Conservation (phyloP, 2,888 invertebrate genomes). For the Ennomos fuscantarius region DNA sequence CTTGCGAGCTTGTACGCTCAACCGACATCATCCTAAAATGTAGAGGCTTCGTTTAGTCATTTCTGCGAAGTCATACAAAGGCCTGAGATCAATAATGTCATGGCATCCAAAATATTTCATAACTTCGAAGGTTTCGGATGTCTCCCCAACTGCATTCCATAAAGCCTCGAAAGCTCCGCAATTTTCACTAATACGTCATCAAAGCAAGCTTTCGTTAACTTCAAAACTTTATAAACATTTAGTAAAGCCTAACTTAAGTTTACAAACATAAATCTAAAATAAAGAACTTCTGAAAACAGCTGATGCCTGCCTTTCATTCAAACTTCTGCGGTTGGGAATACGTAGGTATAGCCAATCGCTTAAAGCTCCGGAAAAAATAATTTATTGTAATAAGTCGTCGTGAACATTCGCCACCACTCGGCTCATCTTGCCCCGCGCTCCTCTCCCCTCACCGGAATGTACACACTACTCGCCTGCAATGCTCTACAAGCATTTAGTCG, state of each 20-base stretch:
- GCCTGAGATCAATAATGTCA: slow-evolving; percentile 50
- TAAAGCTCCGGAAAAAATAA: slow-evolving; percentile 80
- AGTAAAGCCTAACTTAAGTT: slow-evolving; percentile 1
- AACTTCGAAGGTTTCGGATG: slow-evolving; percentile 58
- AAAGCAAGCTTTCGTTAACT: background rate
- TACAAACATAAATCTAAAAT: slow-evolving; percentile 27
- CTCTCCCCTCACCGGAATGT: slow-evolving; percentile 64
- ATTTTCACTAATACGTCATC: slow-evolving; percentile 30
- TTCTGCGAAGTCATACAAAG: slow-evolving; percentile 53
- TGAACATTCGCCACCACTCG: slow-evolving; percentile 82
- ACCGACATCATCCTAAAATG: slow-evolving; percentile 38
- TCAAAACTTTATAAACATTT: background rate
- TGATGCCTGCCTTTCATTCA: slow-evolving; percentile 68
- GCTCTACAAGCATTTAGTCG: slow-evolving; percentile 76
- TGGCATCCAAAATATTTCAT: slow-evolving; percentile 55
- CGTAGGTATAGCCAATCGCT: slow-evolving; percentile 71
- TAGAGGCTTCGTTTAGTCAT: slow-evolving; percentile 35
- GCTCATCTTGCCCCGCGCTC: slow-evolving; percentile 72
- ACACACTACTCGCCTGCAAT: slow-evolving; percentile 79
- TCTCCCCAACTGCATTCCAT: slow-evolving; percentile 45
- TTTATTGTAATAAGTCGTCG: slow-evolving; percentile 84
- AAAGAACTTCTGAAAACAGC: slow-evolving; percentile 46
- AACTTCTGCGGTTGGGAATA: slow-evolving; percentile 67
- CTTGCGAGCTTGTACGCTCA: slow-evolving; percentile 21
- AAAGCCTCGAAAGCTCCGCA: slow-evolving; percentile 48